Evolutionary conservation across 2,888 invertebrate species (phyloP), one percentile per base, ranked within the genome.

Genomic region (Seira musarum): DNA sequence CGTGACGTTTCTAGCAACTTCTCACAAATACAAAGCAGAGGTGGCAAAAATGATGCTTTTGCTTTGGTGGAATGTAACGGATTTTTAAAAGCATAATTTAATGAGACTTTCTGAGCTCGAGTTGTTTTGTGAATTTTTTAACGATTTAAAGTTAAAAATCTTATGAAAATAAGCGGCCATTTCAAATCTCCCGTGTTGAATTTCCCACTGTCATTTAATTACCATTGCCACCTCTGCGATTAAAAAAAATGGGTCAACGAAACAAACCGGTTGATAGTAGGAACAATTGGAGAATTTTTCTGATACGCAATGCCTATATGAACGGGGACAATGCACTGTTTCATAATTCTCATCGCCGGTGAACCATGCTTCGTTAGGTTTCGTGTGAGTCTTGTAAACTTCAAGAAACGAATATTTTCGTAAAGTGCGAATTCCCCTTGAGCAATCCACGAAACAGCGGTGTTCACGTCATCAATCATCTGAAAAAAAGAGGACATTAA

Each of bases 341-440:
- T 86, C 86, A 86, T 86, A 24, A 85, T 40, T 57, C 86, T 53
- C 87, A 87, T 87, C 8, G 85, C 82, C n/a, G 87, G 84, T 3
- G 80, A 68, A 15, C 87, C 87, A 22, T 61, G 10, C 30, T 80
- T 82, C 1, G 82, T 81, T n/a, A 86, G 63, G 73, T 87, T 86
- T 57, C 85, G 46, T 13, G 87, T 86, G 69, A 80, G 71, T 22
- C 83, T 68, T 15, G 82, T 82, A 75, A 86, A 87, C 65, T 84
- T 84, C 1, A 96, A 89, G 85, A 92, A 93, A 87, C 93, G 92
- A 10, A 91, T 90, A 87, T 94, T 96, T 87, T 95, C 95, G 85
- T 94, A 96, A 86, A 95, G 94, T 0, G 95, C 94, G 85, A 93
- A 93, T 8, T 91, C 89, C 1, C 95, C 95, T 84, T 91, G 90